Percentiles rank a stretch among this genome's conserved stretches.
phyloP scores from a whole-genome alignment of 2,113 vertebrate genomes.

The Synodontis membranacea region DNA sequence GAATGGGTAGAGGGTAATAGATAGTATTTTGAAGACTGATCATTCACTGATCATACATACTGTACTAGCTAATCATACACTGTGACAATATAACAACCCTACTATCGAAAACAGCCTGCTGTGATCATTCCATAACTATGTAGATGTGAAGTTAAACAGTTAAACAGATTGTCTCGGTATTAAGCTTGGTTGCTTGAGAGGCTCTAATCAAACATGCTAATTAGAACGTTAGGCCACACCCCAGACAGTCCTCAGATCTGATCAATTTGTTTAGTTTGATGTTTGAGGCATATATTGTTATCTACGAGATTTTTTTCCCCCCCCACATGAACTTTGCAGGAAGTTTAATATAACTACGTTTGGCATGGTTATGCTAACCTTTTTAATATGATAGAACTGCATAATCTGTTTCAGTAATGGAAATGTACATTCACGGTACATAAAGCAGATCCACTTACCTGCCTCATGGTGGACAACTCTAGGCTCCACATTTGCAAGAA shows the following conservation, averaged over 20 bases:
- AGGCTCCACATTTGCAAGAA: conserved; percentile 82
- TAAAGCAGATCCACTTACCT: conserved; percentile 63
- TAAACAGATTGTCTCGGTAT: not conserved
- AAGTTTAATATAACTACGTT: not conserved
- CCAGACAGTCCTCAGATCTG: not conserved
- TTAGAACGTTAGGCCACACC: not conserved
- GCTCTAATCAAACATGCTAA: not conserved
- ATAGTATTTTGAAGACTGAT: not conserved
- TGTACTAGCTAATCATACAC: not conserved
- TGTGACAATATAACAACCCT: not conserved
- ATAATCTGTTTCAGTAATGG: not conserved
- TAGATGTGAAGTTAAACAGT: not conserved
- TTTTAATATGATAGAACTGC: not conserved
- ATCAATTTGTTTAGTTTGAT: not conserved
- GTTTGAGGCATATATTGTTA: not conserved
- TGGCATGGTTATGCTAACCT: not conserved
- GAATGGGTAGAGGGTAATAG: not conserved
- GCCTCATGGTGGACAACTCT: conserved; percentile 82
- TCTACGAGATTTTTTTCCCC: not conserved
- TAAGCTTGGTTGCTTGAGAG: not conserved
- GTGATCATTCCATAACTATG: not conserved
- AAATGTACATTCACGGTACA: not conserved
- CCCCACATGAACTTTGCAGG: not conserved
- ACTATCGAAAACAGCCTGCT: not conserved
- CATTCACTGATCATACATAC: too few species aligned